Percentiles rank a stretch among this genome's conserved stretches.
Conservation (phyloP, 1,140 invertebrate genomes). For the Drosophila kohkoa region DNA sequence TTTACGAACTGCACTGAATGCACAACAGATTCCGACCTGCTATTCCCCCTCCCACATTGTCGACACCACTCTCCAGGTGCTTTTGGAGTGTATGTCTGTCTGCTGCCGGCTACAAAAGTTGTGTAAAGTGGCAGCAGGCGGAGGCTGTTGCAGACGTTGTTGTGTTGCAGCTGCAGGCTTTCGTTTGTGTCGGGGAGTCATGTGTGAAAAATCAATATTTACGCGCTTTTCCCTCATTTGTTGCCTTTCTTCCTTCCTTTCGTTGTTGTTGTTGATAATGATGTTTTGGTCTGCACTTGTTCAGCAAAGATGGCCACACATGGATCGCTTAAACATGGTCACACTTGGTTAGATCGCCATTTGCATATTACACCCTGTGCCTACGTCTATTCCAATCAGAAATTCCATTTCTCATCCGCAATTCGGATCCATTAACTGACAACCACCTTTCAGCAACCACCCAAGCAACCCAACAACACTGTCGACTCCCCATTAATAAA, state of each 20-base stretch:
- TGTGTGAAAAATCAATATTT: slow-evolving; percentile 80
- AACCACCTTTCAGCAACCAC: slow-evolving; percentile 68
- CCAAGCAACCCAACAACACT: slow-evolving; percentile 32
- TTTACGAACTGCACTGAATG: slow-evolving; percentile 66
- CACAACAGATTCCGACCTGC: slow-evolving; percentile 40
- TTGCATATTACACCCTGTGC: background rate
- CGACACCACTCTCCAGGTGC: slow-evolving; percentile 48
- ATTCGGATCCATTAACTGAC: slow-evolving; percentile 39
- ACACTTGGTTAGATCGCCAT: slow-evolving; percentile 12
- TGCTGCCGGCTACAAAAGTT: slow-evolving; percentile 27
- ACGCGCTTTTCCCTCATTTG: slow-evolving; percentile 38
- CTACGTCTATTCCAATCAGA: slow-evolving; percentile 10
- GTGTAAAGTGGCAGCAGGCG: slow-evolving; percentile 23
- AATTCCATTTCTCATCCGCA: slow-evolving; percentile 8
- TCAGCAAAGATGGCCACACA: slow-evolving; percentile 18
- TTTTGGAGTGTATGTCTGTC: slow-evolving; percentile 41
- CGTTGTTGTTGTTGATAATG: slow-evolving; percentile 26
- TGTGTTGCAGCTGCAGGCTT: slow-evolving; percentile 9
- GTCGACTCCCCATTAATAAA: slow-evolving; percentile 68
- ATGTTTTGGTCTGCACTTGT: slow-evolving; percentile 25
- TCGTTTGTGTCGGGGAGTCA: slow-evolving; percentile 45
- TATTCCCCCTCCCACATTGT: no score
- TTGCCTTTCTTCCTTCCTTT: slow-evolving; percentile 6
- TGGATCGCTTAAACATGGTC: slow-evolving; percentile 7
- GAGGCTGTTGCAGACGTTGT: background rate